Evolutionary conservation across 2,797 vertebrate species (phyloP), one percentile per base, ranked within the genome.

Genomic region (Nyctalus aviator): DNA sequence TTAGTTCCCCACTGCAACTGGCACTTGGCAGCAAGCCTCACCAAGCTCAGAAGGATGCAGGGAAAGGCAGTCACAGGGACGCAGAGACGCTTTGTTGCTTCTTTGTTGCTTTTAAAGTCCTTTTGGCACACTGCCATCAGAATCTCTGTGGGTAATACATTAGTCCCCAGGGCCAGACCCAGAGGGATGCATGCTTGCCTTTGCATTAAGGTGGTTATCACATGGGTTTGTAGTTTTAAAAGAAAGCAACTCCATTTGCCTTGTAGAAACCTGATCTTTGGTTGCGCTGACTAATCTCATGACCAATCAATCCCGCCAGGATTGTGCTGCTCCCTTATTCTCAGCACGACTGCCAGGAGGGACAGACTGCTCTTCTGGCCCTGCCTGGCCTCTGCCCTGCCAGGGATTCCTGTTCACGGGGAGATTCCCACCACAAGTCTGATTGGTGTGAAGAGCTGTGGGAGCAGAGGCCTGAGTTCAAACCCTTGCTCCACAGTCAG

Each of bases 81-180:
- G 25, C 13, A 86, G 30, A 66, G 21, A n/a, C 23, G 2, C 79
- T 27, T 27, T n/a, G 50, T 69, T 85, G 32, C 25, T 71, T 21
- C 72, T 83, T 32, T 77, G 41, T 59, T 37, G 37, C 57, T 48
- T 64, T 83, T 68, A 93, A 78, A 66, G 59, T 75, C 71, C 27
- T 1, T 50, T 48, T 14, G 30, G 50, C 21, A 44, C 44, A 9
- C 1, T 10, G 17, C 23, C 37, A 23, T 85, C 46, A 76, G 25
- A 4, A 57, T 46, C 12, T 83, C 18, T 62, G 48, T 77, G 5
- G 59, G 94, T 88, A 86, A 87, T 13, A 53, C 37, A 48, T 46
- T 41, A 41, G 48, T 72, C 50, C 32, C 44, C 48, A 23, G 23
- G 21, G 59, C 1, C 15, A 64, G 48, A 66, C 13, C 6, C n/a